phyloP scores from a whole-genome alignment of 2,113 vertebrate species.

The Daubentonia madagascariensis region DNA sequence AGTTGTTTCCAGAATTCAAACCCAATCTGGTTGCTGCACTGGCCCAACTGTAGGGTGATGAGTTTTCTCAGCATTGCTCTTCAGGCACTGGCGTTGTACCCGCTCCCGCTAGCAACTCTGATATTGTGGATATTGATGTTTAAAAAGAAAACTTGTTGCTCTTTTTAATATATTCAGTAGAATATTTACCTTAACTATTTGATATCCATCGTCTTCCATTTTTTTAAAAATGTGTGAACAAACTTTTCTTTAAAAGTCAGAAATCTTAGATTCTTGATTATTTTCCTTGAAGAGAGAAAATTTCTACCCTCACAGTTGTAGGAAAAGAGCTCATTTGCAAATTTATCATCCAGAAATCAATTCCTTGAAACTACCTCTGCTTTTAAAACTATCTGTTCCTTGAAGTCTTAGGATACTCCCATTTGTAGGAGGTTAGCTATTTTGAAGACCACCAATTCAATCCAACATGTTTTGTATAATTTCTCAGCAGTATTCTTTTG shows the following conservation, averaged over 20 bases:
- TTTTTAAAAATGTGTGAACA: neutral
- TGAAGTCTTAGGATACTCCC: neutral
- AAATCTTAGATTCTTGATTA: neutral
- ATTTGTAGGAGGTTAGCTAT: neutral
- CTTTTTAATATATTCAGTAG: neutral
- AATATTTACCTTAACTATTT: neutral
- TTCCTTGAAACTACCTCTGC: neutral
- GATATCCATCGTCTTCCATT: neutral
- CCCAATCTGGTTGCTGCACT: no score
- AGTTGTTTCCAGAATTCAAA: slow-evolving; percentile 99
- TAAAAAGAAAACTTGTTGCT: neutral
- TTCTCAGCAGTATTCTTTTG: neutral
- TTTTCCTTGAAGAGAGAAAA: neutral
- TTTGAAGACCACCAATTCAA: neutral
- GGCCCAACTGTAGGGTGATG: no score
- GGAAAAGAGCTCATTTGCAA: slow-evolving; percentile 6
- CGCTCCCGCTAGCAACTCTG: no score
- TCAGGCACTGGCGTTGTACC: no score
- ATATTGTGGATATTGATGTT: no score
- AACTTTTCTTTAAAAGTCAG: neutral
- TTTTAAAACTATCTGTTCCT: neutral
- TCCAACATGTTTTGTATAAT: neutral
- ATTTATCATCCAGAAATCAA: slow-evolving; percentile 1
- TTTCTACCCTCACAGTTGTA: neutral
- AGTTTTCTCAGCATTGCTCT: no score